Base-by-base conservation (phyloP, 2,113 vertebrate species). In the Nyctibius bracteatus region DNA sequence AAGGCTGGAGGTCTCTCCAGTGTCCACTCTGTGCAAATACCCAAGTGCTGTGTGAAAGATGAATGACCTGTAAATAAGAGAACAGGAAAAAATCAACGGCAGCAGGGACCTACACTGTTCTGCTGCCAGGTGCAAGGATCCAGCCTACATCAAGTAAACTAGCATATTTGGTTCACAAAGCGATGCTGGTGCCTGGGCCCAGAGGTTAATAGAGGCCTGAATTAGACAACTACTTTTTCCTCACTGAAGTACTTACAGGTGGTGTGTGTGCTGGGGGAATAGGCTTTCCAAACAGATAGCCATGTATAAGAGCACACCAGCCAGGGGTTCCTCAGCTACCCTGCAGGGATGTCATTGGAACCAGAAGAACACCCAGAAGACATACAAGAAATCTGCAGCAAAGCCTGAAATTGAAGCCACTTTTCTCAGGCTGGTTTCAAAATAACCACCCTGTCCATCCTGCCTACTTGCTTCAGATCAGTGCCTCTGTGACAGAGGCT, bases 401-500 rank as follows among this genome's bases (percentile, higher is more conserved):
- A 89, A 87, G 23, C 15, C 65, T 79, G 74, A 81, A 85, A 67
- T 8, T 72, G 33, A 82, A 80, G 19, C 15, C 33, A 5, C 10
- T 55, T 33, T 1, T 81, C 24, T 86, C 31, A 43, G 25, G 10
- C 30, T 83, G 15, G 15, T 66, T 79, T 70, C 39, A 74, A 54
- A 91, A 55, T 3, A 63, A 43, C 5, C 21, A 54, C 7, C 0
- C 2, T 3, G 11, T 30, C 21, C 37, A 27, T 54, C 23, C 43
- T 63, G 5, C 14, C 12, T 3, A 0, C 18, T 80, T 0, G 0
- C 7, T 20, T n/a, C 30, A 51, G 14, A 6, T 2, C 0, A 0
- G 6, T 27, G 12, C 35, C 49, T 86, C 49, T 67, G n/a, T 47
- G 43, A 21, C 23, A 62, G 31, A 39, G 18, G 31, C 28, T 67